phyloP scores from a whole-genome alignment of 2,113 vertebrate genomes.

The Dipodomys merriami region DNA sequence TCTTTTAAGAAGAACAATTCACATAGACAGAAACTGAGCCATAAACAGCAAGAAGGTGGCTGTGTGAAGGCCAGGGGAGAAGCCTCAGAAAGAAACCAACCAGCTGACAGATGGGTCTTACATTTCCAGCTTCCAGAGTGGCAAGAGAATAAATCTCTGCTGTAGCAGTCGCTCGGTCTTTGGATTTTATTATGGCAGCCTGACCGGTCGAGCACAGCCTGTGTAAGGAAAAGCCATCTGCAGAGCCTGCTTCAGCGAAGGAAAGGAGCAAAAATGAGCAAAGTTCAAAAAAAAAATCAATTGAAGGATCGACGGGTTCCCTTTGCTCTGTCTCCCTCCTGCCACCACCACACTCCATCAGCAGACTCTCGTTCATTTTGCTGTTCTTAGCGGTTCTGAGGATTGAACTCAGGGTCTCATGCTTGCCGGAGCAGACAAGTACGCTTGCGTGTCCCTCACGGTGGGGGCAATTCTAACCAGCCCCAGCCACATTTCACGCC shows the following conservation, averaged over 20 bases:
- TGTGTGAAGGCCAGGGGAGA: neutral
- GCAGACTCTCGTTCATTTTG: neutral
- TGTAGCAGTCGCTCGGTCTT: neutral
- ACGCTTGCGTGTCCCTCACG: too few species aligned
- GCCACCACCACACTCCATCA: neutral
- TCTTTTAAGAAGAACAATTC: too few species aligned
- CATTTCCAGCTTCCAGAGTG: neutral
- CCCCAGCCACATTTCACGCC: neutral
- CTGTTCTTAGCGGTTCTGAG: neutral
- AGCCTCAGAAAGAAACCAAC: neutral
- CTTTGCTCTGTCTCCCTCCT: neutral
- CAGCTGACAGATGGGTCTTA: neutral
- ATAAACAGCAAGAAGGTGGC: neutral
- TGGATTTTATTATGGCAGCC: neutral
- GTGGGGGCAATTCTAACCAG: neutral
- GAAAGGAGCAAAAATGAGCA: neutral
- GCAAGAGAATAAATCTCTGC: neutral
- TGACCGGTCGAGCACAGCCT: neutral
- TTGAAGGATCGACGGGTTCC: neutral
- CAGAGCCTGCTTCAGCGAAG: neutral
- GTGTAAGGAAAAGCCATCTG: neutral
- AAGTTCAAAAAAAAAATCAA: neutral
- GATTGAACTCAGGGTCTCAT: neutral
- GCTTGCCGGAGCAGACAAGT: too few species aligned
- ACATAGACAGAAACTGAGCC: too few species aligned